Evolutionary conservation across 2,888 invertebrate genomes (phyloP).

Genomic region (Bombylius major): DNA sequence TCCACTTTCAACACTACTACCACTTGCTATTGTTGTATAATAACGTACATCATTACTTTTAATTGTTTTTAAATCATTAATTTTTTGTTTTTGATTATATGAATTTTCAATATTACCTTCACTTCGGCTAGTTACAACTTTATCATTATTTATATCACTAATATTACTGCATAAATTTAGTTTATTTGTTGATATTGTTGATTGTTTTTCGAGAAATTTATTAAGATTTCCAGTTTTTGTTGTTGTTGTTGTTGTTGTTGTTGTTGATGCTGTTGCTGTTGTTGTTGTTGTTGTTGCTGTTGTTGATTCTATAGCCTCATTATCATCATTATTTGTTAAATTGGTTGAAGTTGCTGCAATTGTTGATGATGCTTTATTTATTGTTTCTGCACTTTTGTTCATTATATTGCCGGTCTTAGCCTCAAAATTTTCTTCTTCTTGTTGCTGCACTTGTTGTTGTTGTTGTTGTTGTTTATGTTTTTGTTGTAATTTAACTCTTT

Average conservation of each 20-base stretch:
- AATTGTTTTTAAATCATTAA: neutral
- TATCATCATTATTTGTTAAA: neutral
- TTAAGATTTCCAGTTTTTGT: constrained; percentile 12
- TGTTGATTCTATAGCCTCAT: constrained; percentile 8
- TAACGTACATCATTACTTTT: neutral
- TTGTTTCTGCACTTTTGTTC: constrained; percentile 6
- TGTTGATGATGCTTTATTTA: too few relatives aligned
- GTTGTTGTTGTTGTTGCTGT: neutral
- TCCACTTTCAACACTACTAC: neutral
- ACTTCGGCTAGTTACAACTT: constrained; percentile 1
- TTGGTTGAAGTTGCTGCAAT: neutral
- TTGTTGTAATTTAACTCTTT: constrained; percentile 22
- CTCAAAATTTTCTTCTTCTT: neutral
- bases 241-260: neutral
- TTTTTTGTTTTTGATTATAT: neutral
- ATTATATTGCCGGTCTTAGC: constrained; percentile 8
- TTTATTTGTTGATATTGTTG: neutral
- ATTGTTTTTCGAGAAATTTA: neutral
- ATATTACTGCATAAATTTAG: neutral
- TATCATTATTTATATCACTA: neutral
- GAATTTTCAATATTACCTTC: neutral
- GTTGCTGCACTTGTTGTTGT: neutral
- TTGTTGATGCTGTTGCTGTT: constrained; percentile 1
- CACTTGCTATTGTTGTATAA: too few relatives aligned
- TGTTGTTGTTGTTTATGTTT: constrained; percentile 3